Conservation (phyloP, 2,888 invertebrate genomes). For the Plemyria rubiginata region DNA sequence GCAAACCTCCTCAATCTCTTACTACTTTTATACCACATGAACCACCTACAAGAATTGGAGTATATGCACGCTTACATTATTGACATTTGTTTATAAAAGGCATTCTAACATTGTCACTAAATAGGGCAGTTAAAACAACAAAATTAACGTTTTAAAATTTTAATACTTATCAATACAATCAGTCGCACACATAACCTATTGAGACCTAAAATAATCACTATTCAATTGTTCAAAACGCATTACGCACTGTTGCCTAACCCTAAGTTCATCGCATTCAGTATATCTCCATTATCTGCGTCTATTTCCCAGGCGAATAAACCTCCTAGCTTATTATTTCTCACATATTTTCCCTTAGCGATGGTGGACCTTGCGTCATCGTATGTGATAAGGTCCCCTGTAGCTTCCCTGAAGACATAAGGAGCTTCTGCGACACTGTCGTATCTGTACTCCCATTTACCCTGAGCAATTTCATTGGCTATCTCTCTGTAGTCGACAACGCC, state of each 20-base stretch:
- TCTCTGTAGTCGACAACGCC: conserved; percentile 80
- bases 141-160: conserved; percentile 21
- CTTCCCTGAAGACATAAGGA: conserved; percentile 74
- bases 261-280: conserved; percentile 79
- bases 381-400: conserved; percentile 75
- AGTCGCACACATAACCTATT: conserved; percentile 36
- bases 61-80: no score
- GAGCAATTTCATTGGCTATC: conserved; percentile 72
- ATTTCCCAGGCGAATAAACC: conserved; percentile 81
- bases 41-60: no score
- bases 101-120: neutral
- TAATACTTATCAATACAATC: conserved; percentile 34
- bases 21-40: no score
- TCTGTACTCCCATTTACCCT: conserved; percentile 76
- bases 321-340: conserved; percentile 76
- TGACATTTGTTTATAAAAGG: no score
- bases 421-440: conserved; percentile 78
- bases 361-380: conserved; percentile 78
- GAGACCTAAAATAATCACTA: conserved; percentile 40
- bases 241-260: conserved; percentile 73
- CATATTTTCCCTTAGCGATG: conserved; percentile 79
- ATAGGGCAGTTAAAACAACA: neutral
- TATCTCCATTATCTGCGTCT: conserved; percentile 79
- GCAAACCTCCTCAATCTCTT: no score
- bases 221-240: conserved; percentile 22